Evolutionary conservation across 2,888 invertebrate species (phyloP).

Genomic region (Therioaphis trifolii): DNA sequence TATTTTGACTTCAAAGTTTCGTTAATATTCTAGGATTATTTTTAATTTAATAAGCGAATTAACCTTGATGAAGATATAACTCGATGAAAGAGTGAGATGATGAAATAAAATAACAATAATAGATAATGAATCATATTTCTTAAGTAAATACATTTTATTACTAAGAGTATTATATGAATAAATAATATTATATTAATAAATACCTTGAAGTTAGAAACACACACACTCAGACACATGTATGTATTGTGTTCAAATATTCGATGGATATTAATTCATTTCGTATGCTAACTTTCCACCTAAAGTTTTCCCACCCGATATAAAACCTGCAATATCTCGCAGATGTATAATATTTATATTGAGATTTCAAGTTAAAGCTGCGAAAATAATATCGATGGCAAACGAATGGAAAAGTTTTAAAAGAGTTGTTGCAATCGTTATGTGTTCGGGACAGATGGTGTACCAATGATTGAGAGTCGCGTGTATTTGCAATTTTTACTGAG

Average conservation of each 20-base stretch:
- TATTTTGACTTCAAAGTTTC: too few species aligned
- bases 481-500: conserved; percentile 48
- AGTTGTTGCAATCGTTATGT: conserved; percentile 36
- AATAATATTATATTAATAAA: not conserved
- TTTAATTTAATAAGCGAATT: too few species aligned
- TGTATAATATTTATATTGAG: conserved; percentile 34
- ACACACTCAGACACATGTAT: not conserved
- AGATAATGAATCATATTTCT: too few species aligned
- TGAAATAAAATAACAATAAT: too few species aligned
- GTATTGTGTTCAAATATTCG: not conserved
- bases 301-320: conserved; percentile 31
- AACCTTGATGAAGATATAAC: too few species aligned
- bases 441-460: conserved; percentile 47
- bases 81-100: too few species aligned
- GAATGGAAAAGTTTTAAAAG: conserved; percentile 51
- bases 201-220: not conserved
- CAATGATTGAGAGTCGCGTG: conserved; percentile 47
- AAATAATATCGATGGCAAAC: conserved; percentile 53
- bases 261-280: conserved; percentile 37
- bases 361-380: conserved; percentile 40
- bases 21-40: too few species aligned
- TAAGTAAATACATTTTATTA: too few species aligned
- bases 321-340: not conserved
- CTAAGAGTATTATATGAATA: too few species aligned
- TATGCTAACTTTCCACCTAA: not conserved